These are phyloP conservation scores for Zoanthus sansibaricus DNA, from an alignment of 92 coral and sea anemone species.

Conservation along the genomic window DNA sequence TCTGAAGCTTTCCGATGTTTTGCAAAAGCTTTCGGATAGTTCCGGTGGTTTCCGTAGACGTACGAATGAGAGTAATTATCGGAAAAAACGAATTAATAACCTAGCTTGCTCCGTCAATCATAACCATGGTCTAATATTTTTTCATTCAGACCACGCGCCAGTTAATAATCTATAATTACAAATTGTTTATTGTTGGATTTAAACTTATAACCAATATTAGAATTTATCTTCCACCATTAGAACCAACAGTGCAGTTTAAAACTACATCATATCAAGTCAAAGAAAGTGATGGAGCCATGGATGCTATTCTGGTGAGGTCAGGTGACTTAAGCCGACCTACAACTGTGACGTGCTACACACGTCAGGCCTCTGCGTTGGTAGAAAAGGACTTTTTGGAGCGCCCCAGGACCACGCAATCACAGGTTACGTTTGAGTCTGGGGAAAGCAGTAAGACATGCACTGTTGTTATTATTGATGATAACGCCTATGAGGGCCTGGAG, in stretches of 20 bases:
- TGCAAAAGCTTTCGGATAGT: no score
- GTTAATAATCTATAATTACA: no score
- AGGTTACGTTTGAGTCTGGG: conserved; percentile 80
- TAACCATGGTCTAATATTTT: no score
- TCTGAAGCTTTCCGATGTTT: no score
- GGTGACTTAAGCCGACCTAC: conserved; percentile 84
- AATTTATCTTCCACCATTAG: not conserved
- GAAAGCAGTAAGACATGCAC: conserved; percentile 79
- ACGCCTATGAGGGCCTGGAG: conserved; percentile 76
- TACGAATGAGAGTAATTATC: no score
- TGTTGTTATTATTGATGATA: conserved; percentile 76
- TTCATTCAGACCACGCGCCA: no score
- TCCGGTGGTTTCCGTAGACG: not conserved
- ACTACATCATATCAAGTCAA: conserved; percentile 50
- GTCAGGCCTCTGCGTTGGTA: conserved; percentile 83
- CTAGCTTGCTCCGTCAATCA: no score
- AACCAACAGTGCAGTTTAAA: conserved; percentile 79
- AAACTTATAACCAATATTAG: no score
- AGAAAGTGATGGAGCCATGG: conserved; percentile 69
- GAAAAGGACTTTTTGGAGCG: conserved; percentile 85
- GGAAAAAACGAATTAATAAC: no score
- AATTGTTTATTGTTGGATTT: no score
- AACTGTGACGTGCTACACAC: conserved; percentile 88
- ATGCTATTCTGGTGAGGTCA: conserved; percentile 77
- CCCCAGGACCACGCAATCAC: conserved; percentile 72